Conservation (phyloP, 2,113 vertebrate species). For the Turdus rufiventris region DNA sequence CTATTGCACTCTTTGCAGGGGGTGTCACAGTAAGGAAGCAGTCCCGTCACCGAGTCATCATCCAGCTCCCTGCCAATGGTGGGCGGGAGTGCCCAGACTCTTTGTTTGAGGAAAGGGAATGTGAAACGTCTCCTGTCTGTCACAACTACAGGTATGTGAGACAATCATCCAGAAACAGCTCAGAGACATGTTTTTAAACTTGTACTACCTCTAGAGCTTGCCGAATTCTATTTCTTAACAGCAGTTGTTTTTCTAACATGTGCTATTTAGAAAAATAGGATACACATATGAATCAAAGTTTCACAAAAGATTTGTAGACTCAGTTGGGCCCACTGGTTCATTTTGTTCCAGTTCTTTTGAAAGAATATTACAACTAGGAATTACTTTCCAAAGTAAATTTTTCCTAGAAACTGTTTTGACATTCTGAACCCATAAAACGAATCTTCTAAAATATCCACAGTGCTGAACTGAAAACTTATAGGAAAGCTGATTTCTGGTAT, state of each 20-base stretch:
- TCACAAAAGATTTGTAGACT: neutral
- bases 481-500: neutral
- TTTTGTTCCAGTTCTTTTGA: neutral
- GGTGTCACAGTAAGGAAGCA: conserved; percentile 77
- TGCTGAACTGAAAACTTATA: neutral
- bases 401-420: neutral
- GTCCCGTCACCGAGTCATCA: conserved; percentile 83
- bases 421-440: neutral
- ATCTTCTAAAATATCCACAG: neutral
- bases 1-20: conserved; percentile 67
- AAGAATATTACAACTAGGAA: neutral
- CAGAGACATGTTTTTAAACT: neutral
- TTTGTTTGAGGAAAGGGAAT: conserved; percentile 89
- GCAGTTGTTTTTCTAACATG: neutral
- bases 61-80: conserved; percentile 87
- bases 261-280: neutral
- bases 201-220: neutral
- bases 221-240: neutral
- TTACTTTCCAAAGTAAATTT: neutral
- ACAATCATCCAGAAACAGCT: neutral
- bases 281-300: neutral
- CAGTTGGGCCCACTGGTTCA: neutral
- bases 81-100: conserved; percentile 90
- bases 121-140: conserved; percentile 78
- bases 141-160: conserved; percentile 85